phyloP scores from a whole-genome alignment of 2,888 invertebrate species.

The Lochmaea crataegi region DNA sequence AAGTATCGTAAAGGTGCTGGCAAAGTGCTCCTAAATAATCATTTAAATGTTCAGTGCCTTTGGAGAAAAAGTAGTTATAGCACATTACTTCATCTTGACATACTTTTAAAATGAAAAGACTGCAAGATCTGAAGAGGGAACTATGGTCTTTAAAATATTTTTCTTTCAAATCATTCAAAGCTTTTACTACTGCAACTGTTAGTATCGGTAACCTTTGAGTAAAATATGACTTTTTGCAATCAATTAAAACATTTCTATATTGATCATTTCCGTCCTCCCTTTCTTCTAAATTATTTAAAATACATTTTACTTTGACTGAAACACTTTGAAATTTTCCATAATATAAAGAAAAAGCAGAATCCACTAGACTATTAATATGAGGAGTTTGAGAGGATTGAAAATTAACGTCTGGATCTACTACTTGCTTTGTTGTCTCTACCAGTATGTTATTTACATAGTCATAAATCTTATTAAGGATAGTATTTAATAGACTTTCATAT shows the following conservation, averaged over 20 bases:
- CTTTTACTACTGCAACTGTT: conserved; percentile 76
- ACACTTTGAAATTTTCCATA: conserved; percentile 96
- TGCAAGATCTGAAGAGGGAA: conserved; percentile 85
- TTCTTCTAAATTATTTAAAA: conserved; percentile 86
- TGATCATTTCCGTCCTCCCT: conserved; percentile 79
- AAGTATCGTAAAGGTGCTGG: conserved; percentile 88
- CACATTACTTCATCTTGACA: conserved; percentile 95
- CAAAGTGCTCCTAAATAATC: conserved; percentile 76
- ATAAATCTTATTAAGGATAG: conserved; percentile 83
- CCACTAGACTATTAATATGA: conserved; percentile 62
- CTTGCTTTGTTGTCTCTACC: conserved; percentile 83
- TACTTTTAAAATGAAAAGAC: conserved; percentile 90
- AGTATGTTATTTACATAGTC: conserved; percentile 82
- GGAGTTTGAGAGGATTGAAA: conserved; percentile 51
- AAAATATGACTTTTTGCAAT: conserved; percentile 88
- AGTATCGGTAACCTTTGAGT: conserved; percentile 75
- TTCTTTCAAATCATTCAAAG: conserved; percentile 74
- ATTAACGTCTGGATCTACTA: conserved; percentile 65
- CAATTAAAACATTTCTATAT: conserved; percentile 79
- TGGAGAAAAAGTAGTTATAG: conserved; percentile 89
- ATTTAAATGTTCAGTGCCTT: conserved; percentile 73
- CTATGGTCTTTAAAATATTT: conserved; percentile 82
- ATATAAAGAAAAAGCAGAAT: conserved; percentile 84
- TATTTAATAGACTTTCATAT: conserved; percentile 85
- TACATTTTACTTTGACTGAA: conserved; percentile 84